phyloP scores from a whole-genome alignment of 2,888 invertebrate genomes.

The Chydorus sphaericus region DNA sequence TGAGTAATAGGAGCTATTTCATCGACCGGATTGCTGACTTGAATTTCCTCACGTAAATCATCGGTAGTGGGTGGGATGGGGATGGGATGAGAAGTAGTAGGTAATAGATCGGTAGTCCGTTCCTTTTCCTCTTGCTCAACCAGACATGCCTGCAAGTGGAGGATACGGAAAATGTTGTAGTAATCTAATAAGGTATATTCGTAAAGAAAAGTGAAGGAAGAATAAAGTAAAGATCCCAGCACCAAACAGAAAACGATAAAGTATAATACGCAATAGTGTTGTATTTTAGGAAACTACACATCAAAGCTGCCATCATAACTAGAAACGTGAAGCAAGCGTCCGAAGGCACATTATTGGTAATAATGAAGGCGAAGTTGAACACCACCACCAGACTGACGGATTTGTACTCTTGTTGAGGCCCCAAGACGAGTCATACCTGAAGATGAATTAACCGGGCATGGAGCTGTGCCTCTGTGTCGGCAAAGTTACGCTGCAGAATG shows the following conservation, averaged over 20 bases:
- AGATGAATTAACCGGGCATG: conserved; percentile 18
- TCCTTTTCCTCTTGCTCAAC: background rate
- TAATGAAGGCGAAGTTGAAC: conserved; percentile 2
- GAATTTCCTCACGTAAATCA: background rate
- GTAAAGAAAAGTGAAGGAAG: no score
- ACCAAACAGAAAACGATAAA: background rate
- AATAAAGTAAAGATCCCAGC: background rate
- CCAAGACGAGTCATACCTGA: conserved; percentile 19
- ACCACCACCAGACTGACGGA: conserved; percentile 2
- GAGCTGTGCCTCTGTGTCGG: conserved; percentile 16
- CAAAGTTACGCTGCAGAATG: conserved; percentile 16
- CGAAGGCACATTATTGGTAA: background rate
- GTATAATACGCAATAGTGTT: background rate
- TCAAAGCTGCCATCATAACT: conserved; percentile 1
- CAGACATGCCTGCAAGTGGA: conserved; percentile 6
- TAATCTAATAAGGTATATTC: no score
- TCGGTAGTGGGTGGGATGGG: background rate
- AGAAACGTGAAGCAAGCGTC: background rate
- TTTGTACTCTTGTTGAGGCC: conserved; percentile 6
- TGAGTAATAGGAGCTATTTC: background rate
- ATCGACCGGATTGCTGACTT: background rate
- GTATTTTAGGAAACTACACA: conserved; percentile 3
- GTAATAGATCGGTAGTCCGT: background rate
- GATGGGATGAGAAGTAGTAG: background rate
- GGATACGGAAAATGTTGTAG: background rate